A percentile compares a stretch with the other conserved stretches of the same genome.
Conservation (phyloP, 2,113 vertebrate species). For the Neodontobutis hainanensis region DNA sequence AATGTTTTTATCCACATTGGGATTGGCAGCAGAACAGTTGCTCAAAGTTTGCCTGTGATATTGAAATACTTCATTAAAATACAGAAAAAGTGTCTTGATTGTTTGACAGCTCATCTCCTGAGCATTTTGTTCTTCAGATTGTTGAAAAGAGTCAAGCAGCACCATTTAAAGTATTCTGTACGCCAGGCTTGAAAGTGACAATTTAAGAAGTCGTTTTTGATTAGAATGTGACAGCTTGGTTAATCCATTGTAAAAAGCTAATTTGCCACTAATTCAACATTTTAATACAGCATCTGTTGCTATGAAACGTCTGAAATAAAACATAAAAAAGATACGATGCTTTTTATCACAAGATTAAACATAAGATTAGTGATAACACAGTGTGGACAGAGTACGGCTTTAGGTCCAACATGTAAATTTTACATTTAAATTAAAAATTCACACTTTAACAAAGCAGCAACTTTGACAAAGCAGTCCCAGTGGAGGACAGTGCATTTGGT, state of each 20-base stretch:
- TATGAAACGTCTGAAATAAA: not conserved
- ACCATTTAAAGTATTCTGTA: not conserved
- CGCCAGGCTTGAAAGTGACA: not conserved
- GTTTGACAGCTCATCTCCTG: conserved; percentile 18
- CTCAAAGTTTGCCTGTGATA: conserved; percentile 36
- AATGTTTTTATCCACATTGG: conserved; percentile 40
- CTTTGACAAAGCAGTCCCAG: not conserved
- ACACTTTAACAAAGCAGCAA: too few species aligned
- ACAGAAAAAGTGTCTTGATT: conserved; percentile 5
- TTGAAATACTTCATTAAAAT: conserved; percentile 37
- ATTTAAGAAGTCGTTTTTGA: conserved; percentile 5
- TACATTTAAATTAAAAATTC: too few species aligned
- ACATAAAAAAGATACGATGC: too few species aligned
- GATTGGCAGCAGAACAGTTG: conserved; percentile 12
- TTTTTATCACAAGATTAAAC: too few species aligned
- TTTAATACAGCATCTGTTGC: too few species aligned
- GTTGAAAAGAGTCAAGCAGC: not conserved
- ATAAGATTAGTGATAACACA: too few species aligned
- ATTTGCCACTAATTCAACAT: not conserved
- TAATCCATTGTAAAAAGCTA: not conserved
- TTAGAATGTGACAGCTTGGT: not conserved
- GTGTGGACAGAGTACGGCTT: too few species aligned
- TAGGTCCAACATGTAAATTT: too few species aligned
- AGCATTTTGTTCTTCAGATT: conserved; percentile 4
- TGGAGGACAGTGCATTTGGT: not conserved